Evolutionary conservation across 1,140 invertebrate species (phyloP).

Genomic region (Hylaeus anthracinus): DNA sequence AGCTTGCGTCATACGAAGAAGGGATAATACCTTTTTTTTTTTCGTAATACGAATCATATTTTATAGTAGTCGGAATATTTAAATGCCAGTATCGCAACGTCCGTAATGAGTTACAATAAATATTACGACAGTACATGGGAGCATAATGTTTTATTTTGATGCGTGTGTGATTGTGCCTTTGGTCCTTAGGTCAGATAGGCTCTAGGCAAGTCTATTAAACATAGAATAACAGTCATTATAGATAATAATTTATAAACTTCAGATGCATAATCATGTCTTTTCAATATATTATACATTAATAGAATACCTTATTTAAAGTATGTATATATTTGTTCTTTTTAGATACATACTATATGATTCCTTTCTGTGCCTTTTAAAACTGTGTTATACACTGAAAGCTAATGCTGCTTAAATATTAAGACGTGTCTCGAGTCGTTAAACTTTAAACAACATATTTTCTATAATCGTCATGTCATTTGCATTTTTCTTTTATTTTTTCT

Average conservation of each 20-base stretch:
- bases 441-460: constrained; percentile 51
- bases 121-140: constrained; percentile 72
- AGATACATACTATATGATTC: constrained; percentile 70
- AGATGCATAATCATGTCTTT: constrained; percentile 73
- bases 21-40: constrained; percentile 38
- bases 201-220: constrained; percentile 79
- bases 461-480: constrained; percentile 11
- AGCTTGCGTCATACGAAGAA: constrained; percentile 4
- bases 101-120: constrained; percentile 63
- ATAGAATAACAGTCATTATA: constrained; percentile 76
- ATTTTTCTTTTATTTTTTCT: constrained; percentile 3
- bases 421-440: constrained; percentile 40
- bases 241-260: constrained; percentile 80
- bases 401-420: constrained; percentile 62
- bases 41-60: constrained; percentile 30
- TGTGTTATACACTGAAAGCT: constrained; percentile 74
- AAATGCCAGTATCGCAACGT: constrained; percentile 61
- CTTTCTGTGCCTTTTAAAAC: constrained; percentile 59
- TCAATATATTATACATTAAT: constrained; percentile 78
- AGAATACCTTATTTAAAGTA: constrained; percentile 69
- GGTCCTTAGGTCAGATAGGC: constrained; percentile 79
- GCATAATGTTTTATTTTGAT: constrained; percentile 77
- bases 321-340: constrained; percentile 60
- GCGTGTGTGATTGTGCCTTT: constrained; percentile 79
- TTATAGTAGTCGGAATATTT: constrained; percentile 53